Conservation (phyloP, 2,888 invertebrate species). For the Drosophila acutilabella region DNA sequence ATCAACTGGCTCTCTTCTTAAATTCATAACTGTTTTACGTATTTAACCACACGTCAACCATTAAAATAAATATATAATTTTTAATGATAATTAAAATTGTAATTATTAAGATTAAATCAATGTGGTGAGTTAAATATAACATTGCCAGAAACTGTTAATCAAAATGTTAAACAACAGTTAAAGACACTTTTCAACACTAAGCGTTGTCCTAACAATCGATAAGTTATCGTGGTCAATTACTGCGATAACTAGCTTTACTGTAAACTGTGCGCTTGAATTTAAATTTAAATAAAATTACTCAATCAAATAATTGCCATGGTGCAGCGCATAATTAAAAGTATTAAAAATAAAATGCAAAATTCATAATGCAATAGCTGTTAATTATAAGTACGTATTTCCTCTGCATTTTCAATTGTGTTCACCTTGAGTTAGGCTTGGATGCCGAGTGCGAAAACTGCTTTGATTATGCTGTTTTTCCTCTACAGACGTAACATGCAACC, state of each 20-base stretch:
- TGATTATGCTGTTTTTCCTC: slow-evolving; percentile 23
- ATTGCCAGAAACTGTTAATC: too few species aligned
- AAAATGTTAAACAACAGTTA: too few species aligned
- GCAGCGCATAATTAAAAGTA: neutral
- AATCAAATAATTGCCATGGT: neutral
- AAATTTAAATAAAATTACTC: neutral
- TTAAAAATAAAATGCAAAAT: neutral
- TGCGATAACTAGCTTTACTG: slow-evolving; percentile 5
- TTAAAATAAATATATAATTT: too few species aligned
- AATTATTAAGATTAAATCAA: neutral
- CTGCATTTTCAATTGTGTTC: neutral
- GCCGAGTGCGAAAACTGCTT: slow-evolving; percentile 9
- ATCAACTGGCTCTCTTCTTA: too few species aligned
- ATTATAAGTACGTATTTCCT: neutral
- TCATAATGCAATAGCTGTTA: neutral
- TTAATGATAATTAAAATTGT: too few species aligned
- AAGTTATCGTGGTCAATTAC: slow-evolving; percentile 1
- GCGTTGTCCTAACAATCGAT: neutral
- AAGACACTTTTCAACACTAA: slow-evolving; percentile 22
- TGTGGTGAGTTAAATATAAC: too few species aligned
- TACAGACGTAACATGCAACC: slow-evolving; percentile 42
- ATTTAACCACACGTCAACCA: too few species aligned
- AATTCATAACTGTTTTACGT: too few species aligned
- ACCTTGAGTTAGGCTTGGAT: slow-evolving; percentile 18
- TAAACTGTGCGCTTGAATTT: neutral